Conservation (phyloP, 2,113 vertebrate species). For the Gasterosteus nipponicus region DNA sequence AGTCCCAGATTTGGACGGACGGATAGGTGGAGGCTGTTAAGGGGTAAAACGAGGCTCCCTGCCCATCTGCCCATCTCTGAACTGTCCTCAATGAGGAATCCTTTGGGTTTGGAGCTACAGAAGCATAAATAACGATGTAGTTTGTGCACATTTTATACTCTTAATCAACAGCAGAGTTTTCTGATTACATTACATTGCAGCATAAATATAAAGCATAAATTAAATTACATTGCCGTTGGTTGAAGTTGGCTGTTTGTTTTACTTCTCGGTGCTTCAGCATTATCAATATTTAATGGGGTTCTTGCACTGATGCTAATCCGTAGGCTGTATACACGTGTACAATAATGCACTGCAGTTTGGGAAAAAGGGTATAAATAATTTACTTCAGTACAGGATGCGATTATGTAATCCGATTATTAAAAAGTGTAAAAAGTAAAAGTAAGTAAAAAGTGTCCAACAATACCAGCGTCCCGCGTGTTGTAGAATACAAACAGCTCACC, state of each 20-base stretch:
- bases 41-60: conserved; percentile 35
- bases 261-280: neutral
- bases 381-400: neutral
- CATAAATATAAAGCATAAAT: neutral
- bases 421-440: too few species aligned
- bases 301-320: neutral
- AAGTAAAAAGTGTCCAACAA: too few species aligned
- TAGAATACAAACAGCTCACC: too few species aligned
- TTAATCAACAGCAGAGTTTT: conserved; percentile 23
- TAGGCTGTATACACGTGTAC: neutral
- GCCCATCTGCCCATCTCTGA: conserved; percentile 64
- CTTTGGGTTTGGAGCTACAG: conserved; percentile 35
- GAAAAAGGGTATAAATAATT: neutral
- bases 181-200: neutral
- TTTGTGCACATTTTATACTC: neutral
- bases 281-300: conserved; percentile 1
- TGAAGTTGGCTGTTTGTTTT: neutral
- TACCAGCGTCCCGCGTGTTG: too few species aligned
- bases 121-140: conserved; percentile 45
- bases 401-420: too few species aligned
- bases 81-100: conserved; percentile 41
- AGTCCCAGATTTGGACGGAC: conserved; percentile 21
- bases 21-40: conserved; percentile 33
- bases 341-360: neutral
- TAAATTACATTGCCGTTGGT: neutral